phyloP scores from a whole-genome alignment of 2,888 invertebrate species.

The Tyria jacobaeae region DNA sequence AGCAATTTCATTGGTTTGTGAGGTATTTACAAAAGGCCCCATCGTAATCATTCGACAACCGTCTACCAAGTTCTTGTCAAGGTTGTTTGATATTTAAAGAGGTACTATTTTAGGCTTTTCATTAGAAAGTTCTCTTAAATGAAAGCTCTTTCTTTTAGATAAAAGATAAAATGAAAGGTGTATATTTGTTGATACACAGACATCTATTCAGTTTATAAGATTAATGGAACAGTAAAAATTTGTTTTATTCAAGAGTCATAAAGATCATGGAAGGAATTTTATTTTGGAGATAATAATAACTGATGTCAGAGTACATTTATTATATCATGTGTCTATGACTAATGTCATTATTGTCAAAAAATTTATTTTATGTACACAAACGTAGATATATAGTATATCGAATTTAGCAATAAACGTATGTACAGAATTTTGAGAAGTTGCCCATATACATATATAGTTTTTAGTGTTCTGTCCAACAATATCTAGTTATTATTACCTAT shows the following conservation, averaged over 20 bases:
- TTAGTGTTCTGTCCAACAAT: too few species aligned
- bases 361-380: not conserved
- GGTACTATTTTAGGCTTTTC: not conserved
- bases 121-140: not conserved
- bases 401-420: not conserved
- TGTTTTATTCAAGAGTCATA: not conserved
- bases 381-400: not conserved
- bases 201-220: not conserved
- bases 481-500: too few species aligned
- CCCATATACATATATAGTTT: too few species aligned
- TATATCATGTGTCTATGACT: too few species aligned
- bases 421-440: too few species aligned
- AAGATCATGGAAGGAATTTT: too few species aligned
- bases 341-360: not conserved
- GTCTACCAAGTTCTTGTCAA: not conserved
- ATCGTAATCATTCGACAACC: not conserved
- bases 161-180: not conserved
- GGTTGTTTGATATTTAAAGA: not conserved
- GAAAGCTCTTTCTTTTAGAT: not conserved
- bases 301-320: too few species aligned
- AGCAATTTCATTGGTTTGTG: slow-evolving; percentile 8
- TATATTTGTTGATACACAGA: not conserved
- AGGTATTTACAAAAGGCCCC: slow-evolving; percentile 5
- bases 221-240: not conserved
- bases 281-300: too few species aligned